Percentiles rank a stretch among this genome's conserved stretches.
Evolutionary conservation across 1,140 invertebrate species (phyloP).

Genomic region (Hyles vespertilio): DNA sequence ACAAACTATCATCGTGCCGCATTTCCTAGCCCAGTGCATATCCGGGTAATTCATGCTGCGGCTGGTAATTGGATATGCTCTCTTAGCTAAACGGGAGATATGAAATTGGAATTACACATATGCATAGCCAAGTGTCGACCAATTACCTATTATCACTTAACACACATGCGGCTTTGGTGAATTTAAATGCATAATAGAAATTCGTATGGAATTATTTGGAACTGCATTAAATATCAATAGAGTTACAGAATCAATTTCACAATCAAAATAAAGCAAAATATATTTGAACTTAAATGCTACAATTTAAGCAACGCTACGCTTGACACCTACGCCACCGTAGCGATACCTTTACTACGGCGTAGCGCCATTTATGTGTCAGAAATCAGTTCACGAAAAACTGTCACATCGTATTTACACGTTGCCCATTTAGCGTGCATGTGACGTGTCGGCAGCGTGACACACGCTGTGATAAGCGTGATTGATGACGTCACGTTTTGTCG

Average conservation of each 20-base stretch:
- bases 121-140: too few relatives aligned
- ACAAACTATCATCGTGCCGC: neutral
- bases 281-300: too few relatives aligned
- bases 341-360: neutral
- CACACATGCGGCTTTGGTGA: too few relatives aligned
- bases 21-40: slow-evolving; percentile 1
- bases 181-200: too few relatives aligned
- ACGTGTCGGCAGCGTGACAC: slow-evolving; percentile 18
- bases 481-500: slow-evolving; percentile 28
- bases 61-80: slow-evolving; percentile 1
- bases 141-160: too few relatives aligned
- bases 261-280: too few relatives aligned
- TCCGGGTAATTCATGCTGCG: neutral
- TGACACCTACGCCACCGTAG: neutral
- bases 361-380: neutral
- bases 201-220: too few relatives aligned
- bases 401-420: slow-evolving; percentile 5
- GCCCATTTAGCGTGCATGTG: slow-evolving; percentile 14
- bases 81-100: too few relatives aligned
- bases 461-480: slow-evolving; percentile 53
- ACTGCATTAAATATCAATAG: too few relatives aligned
- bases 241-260: too few relatives aligned
- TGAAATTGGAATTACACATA: too few relatives aligned
- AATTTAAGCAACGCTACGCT: too few relatives aligned
- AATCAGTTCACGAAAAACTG: slow-evolving; percentile 1